Evolutionary conservation across 2,113 vertebrate species (phyloP).

Genomic region (Leptodactylus fuscus): DNA sequence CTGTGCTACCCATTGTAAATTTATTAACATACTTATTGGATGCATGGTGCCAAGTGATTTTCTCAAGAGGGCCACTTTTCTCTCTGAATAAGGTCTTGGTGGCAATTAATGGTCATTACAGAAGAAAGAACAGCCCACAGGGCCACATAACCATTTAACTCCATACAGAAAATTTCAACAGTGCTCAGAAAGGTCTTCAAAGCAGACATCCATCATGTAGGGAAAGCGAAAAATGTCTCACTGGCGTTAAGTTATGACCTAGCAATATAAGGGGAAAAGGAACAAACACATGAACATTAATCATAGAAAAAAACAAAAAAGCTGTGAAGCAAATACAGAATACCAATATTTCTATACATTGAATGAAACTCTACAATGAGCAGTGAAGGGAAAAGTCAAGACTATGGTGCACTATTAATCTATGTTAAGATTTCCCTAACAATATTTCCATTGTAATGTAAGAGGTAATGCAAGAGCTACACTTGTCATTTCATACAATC

Average conservation of each 20-base stretch:
- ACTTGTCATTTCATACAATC: not conserved
- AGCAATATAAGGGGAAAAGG: conserved; percentile 9
- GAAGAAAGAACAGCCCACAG: not conserved
- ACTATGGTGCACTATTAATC: not conserved
- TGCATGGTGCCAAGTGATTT: not conserved
- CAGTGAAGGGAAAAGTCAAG: not conserved
- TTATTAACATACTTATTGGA: conserved; percentile 18
- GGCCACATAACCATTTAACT: conserved; percentile 43
- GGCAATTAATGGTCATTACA: conserved; percentile 39
- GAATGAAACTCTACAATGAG: not conserved
- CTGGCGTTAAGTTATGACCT: conserved; percentile 8
- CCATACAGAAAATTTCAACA: conserved; percentile 31
- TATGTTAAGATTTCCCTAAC: not conserved
- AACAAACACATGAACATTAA: conserved; percentile 25
- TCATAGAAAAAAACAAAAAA: not conserved
- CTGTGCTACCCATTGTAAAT: not conserved
- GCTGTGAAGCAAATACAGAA: not conserved
- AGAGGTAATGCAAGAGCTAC: not conserved
- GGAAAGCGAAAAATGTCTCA: conserved; percentile 18
- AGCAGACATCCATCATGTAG: conserved; percentile 21
- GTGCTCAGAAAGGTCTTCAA: not conserved
- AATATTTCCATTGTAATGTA: not conserved
- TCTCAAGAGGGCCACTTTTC: conserved; percentile 4
- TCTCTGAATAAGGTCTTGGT: conserved; percentile 21
- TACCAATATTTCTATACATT: not conserved